Evolutionary conservation across 2,113 vertebrate species (phyloP), one percentile per base, ranked within the genome.

Genomic region (Syngnathus typhle): DNA sequence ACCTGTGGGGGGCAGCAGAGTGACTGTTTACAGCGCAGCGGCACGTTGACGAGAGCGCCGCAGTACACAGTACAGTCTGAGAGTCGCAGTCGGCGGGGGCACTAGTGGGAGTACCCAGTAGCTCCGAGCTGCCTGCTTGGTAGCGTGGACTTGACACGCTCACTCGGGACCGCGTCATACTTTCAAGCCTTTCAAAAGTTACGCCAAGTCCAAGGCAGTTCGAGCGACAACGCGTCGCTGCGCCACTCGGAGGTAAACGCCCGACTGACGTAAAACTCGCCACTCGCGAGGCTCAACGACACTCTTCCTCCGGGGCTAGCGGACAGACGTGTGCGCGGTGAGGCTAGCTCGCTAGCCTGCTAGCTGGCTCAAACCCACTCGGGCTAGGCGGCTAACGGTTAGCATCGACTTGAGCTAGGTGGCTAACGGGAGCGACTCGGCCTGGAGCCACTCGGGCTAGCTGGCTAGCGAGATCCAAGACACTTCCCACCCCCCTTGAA

Each of bases 391-490:
- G 82, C 84, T 77, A 73, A 80, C 83, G 41, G 37, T 61, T 60
- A 41, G 52, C 52, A 10, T 15, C 44, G 13, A 47, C 44, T 16
- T 47, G 15, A 68, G 44, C 83, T 75, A 71, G 81, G 73, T 82
- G 67, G 83, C 84, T 77, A 73, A 80, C 82, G 46, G 71, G 71
- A 86, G 82, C 82, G 18, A 16, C 15, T 23, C 55, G 32, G 60
- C 32, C 68, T 16, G 76, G 27, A 78, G 84, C 83, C 84, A 80
- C 62, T 80, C 23, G 67, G 19, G 83, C 82, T 87, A 84, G 80
- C 83, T 77, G 78, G 84, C 79, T 86, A 78, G 60, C 70, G 78
- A 83, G 86, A 76, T 88, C 79, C 85, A 32, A 32, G 75, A 78
- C 80, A 77, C 41, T 12, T 0, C n/a, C 82, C 60, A 19, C 49